A percentile compares a stretch with the other conserved stretches of the same genome.
Evolutionary conservation across 2,113 vertebrate species (phyloP).

Genomic region (Brienomyrus longianalis): DNA sequence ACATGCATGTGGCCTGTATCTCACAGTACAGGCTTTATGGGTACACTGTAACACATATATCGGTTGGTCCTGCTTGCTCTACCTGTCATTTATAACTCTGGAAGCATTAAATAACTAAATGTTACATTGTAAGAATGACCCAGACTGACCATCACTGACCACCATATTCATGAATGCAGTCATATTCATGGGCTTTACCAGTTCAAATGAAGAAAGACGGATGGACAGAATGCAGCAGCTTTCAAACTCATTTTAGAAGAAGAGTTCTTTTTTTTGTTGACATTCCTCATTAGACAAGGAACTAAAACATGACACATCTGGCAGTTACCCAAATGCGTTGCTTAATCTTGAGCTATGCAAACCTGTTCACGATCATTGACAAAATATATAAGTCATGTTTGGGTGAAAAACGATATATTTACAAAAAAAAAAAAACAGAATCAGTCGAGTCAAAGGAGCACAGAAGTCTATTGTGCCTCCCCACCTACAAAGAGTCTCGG

Average conservation of each 20-base stretch:
- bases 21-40: neutral
- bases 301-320: neutral
- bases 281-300: neutral
- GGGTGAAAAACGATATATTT: neutral
- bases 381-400: conserved; percentile 12
- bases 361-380: conserved; percentile 1
- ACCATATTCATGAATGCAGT: neutral
- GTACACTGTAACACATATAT: neutral
- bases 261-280: neutral
- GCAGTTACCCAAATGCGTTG: neutral
- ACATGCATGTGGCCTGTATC: neutral
- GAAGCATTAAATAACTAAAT: neutral
- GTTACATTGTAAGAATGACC: neutral
- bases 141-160: neutral
- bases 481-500: neutral
- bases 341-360: conserved; percentile 1
- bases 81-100: no score
- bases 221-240: neutral
- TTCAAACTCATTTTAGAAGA: neutral
- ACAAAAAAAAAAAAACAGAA: neutral
- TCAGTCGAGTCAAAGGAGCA: neutral
- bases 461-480: neutral
- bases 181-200: neutral
- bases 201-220: neutral
- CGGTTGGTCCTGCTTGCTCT: neutral